These are phyloP conservation scores for Lepidothrix coronata DNA, from an alignment of 2,113 vertebrate genomes.

Conservation along the genomic window DNA sequence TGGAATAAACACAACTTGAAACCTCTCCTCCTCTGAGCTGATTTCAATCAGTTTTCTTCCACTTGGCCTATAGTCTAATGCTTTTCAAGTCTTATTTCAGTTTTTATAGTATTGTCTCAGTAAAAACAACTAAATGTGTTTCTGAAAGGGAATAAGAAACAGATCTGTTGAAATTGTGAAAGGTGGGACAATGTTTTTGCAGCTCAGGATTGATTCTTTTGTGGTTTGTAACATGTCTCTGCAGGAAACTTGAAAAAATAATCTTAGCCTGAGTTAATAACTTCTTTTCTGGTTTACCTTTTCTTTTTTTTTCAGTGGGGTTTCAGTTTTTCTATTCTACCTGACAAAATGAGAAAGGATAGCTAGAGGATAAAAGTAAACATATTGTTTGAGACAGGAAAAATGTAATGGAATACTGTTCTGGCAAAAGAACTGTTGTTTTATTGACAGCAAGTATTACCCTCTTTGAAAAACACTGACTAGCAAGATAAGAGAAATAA, in stretches of 20 bases:
- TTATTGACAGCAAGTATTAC: not conserved
- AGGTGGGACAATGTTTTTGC: not conserved
- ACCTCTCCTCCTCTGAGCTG: not conserved
- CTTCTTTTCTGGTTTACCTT: not conserved
- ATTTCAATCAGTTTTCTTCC: not conserved
- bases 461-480: not conserved
- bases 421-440: not conserved
- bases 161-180: conserved; percentile 11
- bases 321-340: not conserved
- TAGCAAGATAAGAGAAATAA: not conserved
- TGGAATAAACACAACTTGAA: not conserved
- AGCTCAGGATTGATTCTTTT: conserved; percentile 41
- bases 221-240: not conserved
- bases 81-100: conserved; percentile 44
- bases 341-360: conserved; percentile 57
- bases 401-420: conserved; percentile 16
- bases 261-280: conserved; percentile 12
- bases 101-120: not conserved
- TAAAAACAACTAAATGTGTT: not conserved
- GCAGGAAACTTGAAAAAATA: conserved; percentile 46
- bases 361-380: conserved; percentile 39
- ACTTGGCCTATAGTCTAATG: not conserved
- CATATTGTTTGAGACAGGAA: conserved; percentile 37
- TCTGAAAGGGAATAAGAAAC: conserved; percentile 10
- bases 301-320: not conserved